A percentile compares a stretch with the other conserved stretches of the same genome.
Conservation (phyloP, 2,113 vertebrate species). For the Epinephelus cyanopodus region DNA sequence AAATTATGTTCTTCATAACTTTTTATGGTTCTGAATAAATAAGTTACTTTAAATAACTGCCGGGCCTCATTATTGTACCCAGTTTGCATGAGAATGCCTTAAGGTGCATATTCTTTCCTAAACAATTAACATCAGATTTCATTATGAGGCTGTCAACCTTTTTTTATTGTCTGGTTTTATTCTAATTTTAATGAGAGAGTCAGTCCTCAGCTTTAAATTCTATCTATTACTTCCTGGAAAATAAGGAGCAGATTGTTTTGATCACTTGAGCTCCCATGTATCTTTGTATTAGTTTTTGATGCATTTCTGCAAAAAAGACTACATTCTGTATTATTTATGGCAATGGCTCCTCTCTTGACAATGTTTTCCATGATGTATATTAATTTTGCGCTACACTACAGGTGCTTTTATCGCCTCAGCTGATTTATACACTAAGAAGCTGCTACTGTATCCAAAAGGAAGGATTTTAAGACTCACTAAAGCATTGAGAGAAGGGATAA, state of each 20-base stretch:
- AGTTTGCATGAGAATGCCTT: constrained; percentile 15
- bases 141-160: constrained; percentile 11
- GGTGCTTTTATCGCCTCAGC: background rate
- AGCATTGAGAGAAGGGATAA: background rate
- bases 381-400: background rate
- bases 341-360: background rate
- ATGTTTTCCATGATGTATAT: background rate
- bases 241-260: background rate
- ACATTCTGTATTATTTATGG: background rate
- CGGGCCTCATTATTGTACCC: constrained; percentile 19
- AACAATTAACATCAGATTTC: constrained; percentile 34
- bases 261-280: background rate
- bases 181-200: background rate
- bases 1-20: constrained; percentile 42
- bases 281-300: background rate
- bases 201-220: background rate
- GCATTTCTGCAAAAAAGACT: background rate
- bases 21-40: constrained; percentile 53
- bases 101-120: constrained; percentile 16
- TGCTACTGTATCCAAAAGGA: background rate
- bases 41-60: constrained; percentile 45
- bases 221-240: background rate
- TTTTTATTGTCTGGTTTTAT: background rate
- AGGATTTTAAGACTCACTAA: background rate
- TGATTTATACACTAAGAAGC: constrained; percentile 3